These are phyloP conservation scores for Tupaia tana DNA, from an alignment of 2,113 vertebrate genomes.

Conservation along the genomic window DNA sequence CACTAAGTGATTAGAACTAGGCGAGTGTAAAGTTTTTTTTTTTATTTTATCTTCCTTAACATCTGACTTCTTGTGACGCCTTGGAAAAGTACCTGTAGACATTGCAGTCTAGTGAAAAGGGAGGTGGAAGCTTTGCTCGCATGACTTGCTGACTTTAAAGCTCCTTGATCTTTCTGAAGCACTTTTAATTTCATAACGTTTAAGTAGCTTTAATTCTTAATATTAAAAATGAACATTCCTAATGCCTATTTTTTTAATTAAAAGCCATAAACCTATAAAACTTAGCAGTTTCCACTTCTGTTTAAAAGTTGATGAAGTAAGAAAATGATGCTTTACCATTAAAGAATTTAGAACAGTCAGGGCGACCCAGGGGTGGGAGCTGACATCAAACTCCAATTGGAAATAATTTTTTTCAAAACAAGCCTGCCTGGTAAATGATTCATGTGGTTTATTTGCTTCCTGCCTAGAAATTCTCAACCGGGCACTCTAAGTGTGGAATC, in stretches of 20 bases:
- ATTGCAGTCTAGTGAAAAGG: slow-evolving; percentile 74
- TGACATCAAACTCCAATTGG: slow-evolving; percentile 28
- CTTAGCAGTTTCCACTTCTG: slow-evolving; percentile 75
- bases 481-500: slow-evolving; percentile 32
- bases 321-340: slow-evolving; percentile 60
- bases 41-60: slow-evolving; percentile 66
- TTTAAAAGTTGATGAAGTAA: slow-evolving; percentile 76
- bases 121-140: slow-evolving; percentile 74
- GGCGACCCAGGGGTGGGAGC: slow-evolving; percentile 46
- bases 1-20: slow-evolving; percentile 56
- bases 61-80: slow-evolving; percentile 55
- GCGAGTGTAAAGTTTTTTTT: slow-evolving; percentile 58
- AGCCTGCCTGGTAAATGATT: slow-evolving; percentile 16
- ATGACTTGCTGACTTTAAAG: slow-evolving; percentile 62
- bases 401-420: background rate
- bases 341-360: slow-evolving; percentile 50
- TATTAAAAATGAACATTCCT: slow-evolving; percentile 76
- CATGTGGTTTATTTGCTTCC: slow-evolving; percentile 30
- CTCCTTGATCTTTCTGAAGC: slow-evolving; percentile 82
- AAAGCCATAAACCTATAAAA: slow-evolving; percentile 71
- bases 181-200: slow-evolving; percentile 80
- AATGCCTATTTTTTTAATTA: slow-evolving; percentile 76
- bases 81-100: slow-evolving; percentile 60
- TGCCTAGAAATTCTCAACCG: background rate
- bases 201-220: slow-evolving; percentile 81